Evolutionary conservation across 2,888 invertebrate species (phyloP).

Genomic region (Oithona nana): DNA sequence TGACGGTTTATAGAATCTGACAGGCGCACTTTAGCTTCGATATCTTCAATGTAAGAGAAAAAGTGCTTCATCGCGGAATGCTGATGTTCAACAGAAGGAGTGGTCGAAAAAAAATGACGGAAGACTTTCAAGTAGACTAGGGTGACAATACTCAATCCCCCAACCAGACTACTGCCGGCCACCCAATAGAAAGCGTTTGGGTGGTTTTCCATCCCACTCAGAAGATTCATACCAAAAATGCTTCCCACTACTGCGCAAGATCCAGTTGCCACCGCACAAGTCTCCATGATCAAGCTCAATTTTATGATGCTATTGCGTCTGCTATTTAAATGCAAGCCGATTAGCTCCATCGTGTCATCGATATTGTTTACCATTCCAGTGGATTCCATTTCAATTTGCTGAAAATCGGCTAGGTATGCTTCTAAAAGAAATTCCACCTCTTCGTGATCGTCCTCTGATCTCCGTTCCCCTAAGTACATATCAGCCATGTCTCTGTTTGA

Average conservation of each 20-base stretch:
- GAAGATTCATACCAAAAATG: slow-evolving; percentile 12
- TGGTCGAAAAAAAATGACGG: not conserved
- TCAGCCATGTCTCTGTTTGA: not conserved
- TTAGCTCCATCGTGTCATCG: slow-evolving; percentile 12
- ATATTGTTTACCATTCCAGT: not conserved
- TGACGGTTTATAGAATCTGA: not conserved
- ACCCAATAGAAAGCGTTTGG: slow-evolving; percentile 6
- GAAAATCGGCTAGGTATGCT: slow-evolving; percentile 4
- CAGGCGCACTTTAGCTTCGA: not conserved
- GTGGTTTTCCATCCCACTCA: slow-evolving; percentile 4
- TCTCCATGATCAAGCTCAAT: slow-evolving; percentile 12
- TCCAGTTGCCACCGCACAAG: not conserved
- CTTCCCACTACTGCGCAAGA: slow-evolving; percentile 3
- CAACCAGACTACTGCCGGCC: not conserved
- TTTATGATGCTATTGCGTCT: slow-evolving; percentile 10
- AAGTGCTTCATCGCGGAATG: not conserved
- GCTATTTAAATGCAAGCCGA: slow-evolving; percentile 7
- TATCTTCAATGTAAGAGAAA: not conserved
- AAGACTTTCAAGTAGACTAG: not conserved
- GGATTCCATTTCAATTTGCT: not conserved
- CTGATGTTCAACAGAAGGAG: not conserved
- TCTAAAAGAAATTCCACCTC: slow-evolving; percentile 10
- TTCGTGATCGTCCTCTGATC: not conserved
- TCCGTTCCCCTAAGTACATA: not conserved
- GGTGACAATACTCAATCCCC: not conserved